These are phyloP conservation scores for Bugula neritina DNA, from an alignment of 2,888 invertebrate species.

Conservation along the genomic window DNA sequence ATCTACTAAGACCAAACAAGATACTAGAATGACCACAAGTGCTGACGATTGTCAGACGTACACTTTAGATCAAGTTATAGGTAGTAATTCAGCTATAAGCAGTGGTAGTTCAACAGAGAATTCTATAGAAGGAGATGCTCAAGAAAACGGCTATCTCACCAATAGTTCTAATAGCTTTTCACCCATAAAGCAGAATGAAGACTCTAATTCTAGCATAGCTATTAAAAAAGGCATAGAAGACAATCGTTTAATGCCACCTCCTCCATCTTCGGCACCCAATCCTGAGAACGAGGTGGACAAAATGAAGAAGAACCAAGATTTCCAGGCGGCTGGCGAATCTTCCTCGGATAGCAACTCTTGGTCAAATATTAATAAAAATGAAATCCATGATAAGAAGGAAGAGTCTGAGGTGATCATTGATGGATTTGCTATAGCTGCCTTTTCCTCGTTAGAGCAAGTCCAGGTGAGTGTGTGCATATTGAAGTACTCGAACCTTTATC, in stretches of 20 bases:
- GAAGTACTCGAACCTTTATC: too few relatives aligned
- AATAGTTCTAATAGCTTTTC: background rate
- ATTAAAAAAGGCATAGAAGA: background rate
- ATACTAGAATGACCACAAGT: too few relatives aligned
- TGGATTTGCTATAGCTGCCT: background rate
- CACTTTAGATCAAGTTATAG: background rate
- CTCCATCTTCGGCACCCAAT: background rate
- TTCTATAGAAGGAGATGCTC: background rate
- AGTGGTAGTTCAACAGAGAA: background rate
- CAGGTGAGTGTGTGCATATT: constrained; percentile 5
- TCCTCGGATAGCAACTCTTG: too few relatives aligned
- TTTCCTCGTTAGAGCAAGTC: constrained; percentile 5
- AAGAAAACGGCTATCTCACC: background rate
- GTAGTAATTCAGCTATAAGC: background rate
- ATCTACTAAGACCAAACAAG: background rate
- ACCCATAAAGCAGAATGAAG: background rate
- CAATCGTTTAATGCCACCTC: constrained; percentile 15
- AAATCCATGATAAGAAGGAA: background rate
- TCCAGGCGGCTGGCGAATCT: too few relatives aligned
- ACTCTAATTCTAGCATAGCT: background rate
- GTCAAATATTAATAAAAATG: too few relatives aligned
- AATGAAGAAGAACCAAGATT: background rate
- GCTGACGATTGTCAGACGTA: background rate
- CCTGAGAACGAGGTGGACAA: background rate
- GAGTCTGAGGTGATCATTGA: background rate